Conservation (phyloP, 92 coral and sea anemone species). For the Palythoa heliodiscus region DNA sequence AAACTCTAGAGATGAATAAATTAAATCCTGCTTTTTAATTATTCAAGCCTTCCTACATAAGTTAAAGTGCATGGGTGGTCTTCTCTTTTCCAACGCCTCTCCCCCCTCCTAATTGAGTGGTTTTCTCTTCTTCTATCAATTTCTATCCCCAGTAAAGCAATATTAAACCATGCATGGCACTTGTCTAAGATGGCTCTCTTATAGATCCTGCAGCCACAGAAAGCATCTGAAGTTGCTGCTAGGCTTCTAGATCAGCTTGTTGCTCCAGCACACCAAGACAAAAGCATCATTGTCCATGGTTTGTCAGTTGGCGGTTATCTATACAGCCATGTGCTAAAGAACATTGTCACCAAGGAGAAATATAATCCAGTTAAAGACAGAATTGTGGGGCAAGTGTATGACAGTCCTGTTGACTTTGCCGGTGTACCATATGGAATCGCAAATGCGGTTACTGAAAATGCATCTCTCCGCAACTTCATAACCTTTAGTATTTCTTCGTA, state of each 20-base stretch:
- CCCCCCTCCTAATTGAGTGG: too few species aligned
- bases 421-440: slow-evolving; percentile 90
- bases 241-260: slow-evolving; percentile 71
- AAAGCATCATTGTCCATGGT: slow-evolving; percentile 83
- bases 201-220: slow-evolving; percentile 86
- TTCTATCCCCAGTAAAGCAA: too few species aligned
- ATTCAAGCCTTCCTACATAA: too few species aligned
- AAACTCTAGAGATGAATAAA: too few species aligned
- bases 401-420: slow-evolving; percentile 94
- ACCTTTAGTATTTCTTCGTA: slow-evolving; percentile 63
- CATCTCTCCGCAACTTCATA: slow-evolving; percentile 64
- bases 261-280: slow-evolving; percentile 58
- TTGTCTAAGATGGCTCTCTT: background rate
- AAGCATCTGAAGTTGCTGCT: slow-evolving; percentile 78
- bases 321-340: slow-evolving; percentile 87
- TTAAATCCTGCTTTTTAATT: too few species aligned
- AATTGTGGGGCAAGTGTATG: slow-evolving; percentile 89
- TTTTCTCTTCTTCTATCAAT: too few species aligned
- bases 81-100: too few species aligned
- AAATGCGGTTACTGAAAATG: slow-evolving; percentile 76
- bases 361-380: slow-evolving; percentile 79
- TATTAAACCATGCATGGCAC: too few species aligned
- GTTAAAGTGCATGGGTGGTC: too few species aligned
- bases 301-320: slow-evolving; percentile 96
- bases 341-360: slow-evolving; percentile 70